Evolutionary conservation across 2,113 vertebrate genomes (phyloP).

Genomic region (Cnemophilus loriae): DNA sequence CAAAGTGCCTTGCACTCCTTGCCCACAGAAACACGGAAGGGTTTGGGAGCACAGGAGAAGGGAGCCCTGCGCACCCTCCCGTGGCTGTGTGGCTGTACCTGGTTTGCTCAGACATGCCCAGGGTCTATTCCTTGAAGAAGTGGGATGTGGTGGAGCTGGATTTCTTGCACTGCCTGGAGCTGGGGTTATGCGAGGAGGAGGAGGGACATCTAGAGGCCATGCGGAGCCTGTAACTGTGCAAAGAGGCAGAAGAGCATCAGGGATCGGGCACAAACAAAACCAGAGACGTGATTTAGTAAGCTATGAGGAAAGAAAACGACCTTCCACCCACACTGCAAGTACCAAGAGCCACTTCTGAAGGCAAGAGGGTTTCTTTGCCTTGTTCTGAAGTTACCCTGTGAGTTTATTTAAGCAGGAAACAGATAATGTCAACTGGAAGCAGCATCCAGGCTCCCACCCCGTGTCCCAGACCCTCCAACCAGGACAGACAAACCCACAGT

Average conservation of each 20-base stretch:
- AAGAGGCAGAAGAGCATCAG: slow-evolving; percentile 23
- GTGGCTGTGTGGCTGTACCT: slow-evolving; percentile 20
- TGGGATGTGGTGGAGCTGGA: slow-evolving; percentile 15
- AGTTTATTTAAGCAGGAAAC: background rate
- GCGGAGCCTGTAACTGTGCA: slow-evolving; percentile 67
- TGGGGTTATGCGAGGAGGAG: slow-evolving; percentile 33
- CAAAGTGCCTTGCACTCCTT: accelerated
- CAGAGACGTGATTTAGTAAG: background rate
- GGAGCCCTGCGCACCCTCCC: accelerated
- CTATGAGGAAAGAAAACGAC: accelerated
- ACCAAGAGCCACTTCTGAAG: background rate
- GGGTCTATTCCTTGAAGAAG: slow-evolving; percentile 19
- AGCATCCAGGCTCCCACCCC: accelerated
- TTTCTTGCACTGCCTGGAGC: slow-evolving; percentile 63
- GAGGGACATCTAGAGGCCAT: slow-evolving; percentile 65
- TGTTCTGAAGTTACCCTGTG: background rate
- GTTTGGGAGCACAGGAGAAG: accelerated
- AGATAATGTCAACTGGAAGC: background rate
- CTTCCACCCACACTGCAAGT: background rate
- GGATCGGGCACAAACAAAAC: background rate
- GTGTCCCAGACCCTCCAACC: accelerated
- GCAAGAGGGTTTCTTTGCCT: background rate
- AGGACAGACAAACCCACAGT: background rate
- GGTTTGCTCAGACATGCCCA: background rate
- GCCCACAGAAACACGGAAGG: background rate